A percentile compares a stretch with the other conserved stretches of the same genome.
These are phyloP conservation scores for Melieria crassipennis DNA, from an alignment of 2,888 invertebrate genomes.

Conservation along the genomic window DNA sequence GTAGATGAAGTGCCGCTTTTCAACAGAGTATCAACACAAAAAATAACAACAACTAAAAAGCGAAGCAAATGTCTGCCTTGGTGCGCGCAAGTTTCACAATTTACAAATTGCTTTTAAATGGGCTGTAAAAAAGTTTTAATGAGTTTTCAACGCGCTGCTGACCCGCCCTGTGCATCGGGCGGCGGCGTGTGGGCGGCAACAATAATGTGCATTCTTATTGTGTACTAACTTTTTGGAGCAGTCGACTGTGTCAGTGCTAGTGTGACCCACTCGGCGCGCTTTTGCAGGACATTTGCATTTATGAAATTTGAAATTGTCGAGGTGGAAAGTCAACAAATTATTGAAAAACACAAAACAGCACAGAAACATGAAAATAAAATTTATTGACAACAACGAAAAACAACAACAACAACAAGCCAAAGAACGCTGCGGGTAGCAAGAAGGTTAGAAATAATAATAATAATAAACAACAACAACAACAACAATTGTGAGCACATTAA, in stretches of 20 bases:
- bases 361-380: conserved; percentile 32
- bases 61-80: too few relatives aligned
- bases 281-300: not conserved
- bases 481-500: conserved; percentile 23
- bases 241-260: not conserved
- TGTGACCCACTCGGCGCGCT: too few relatives aligned
- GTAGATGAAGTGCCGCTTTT: too few relatives aligned
- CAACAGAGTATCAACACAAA: too few relatives aligned
- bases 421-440: conserved; percentile 4
- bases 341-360: conserved; percentile 18
- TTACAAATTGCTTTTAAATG: conserved; percentile 66
- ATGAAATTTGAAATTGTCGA: conserved; percentile 43
- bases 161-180: too few relatives aligned
- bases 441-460: conserved; percentile 14
- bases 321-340: conserved; percentile 37
- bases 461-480: conserved; percentile 26
- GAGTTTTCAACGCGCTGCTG: conserved; percentile 57
- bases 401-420: not conserved
- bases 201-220: conserved; percentile 29
- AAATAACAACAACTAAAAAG: too few relatives aligned
- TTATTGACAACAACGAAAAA: conserved; percentile 22
- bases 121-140: conserved; percentile 66
- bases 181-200: not conserved
- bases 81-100: conserved; percentile 49
- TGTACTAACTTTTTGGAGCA: not conserved